Percentiles rank a stretch among this genome's conserved stretches.
These are phyloP conservation scores for Gortyna flavago DNA, from an alignment of 2,888 invertebrate species.

Conservation along the genomic window DNA sequence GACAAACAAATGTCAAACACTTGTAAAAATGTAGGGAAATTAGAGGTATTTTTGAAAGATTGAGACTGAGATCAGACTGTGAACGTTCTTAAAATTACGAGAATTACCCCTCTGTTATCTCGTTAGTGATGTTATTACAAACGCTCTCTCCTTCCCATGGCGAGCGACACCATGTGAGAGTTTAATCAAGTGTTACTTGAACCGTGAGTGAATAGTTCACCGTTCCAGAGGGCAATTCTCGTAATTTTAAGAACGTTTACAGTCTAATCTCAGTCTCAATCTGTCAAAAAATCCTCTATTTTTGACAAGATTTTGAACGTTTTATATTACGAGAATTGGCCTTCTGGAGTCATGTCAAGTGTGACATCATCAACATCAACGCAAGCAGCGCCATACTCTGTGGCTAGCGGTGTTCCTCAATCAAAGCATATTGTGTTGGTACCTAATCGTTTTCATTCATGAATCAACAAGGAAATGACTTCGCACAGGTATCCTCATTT, in stretches of 20 bases:
- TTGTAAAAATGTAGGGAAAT: too few relatives aligned
- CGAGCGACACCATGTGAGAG: not conserved
- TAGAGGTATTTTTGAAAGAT: too few relatives aligned
- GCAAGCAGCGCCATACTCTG: not conserved
- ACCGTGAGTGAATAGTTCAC: constrained; percentile 3
- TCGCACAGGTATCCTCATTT: not conserved
- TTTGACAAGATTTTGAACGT: too few relatives aligned
- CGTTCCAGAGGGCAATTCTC: too few relatives aligned
- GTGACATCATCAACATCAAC: not conserved
- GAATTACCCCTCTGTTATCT: too few relatives aligned
- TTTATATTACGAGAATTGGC: too few relatives aligned
- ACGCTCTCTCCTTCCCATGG: constrained; percentile 4
- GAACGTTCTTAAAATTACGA: too few relatives aligned
- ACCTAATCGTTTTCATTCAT: constrained; percentile 3
- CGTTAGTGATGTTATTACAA: constrained; percentile 12
- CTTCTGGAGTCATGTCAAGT: constrained; percentile 17
- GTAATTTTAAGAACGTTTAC: too few relatives aligned
- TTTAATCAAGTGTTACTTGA: constrained; percentile 24
- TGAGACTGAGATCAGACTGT: too few relatives aligned
- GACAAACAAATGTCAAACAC: too few relatives aligned
- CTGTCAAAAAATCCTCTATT: too few relatives aligned
- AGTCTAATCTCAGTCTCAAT: too few relatives aligned
- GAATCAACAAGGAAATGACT: constrained; percentile 23
- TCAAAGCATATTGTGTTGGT: constrained; percentile 4
- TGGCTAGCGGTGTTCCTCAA: not conserved